Evolutionary conservation across 2,888 invertebrate genomes (phyloP).

Genomic region (Pharmacophagus antenor): DNA sequence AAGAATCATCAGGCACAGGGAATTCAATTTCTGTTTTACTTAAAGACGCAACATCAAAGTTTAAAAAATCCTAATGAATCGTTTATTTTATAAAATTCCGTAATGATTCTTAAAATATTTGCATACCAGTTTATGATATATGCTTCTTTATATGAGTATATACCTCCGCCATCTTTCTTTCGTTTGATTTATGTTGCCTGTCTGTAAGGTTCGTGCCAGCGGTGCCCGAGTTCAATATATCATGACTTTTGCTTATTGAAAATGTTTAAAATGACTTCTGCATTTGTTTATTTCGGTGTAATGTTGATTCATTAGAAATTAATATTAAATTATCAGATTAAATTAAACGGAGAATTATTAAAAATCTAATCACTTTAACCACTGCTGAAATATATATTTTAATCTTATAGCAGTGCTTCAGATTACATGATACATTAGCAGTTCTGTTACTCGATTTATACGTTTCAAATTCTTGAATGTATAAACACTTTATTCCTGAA

Average conservation of each 20-base stretch:
- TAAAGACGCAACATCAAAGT: too few relatives aligned
- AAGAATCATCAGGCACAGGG: too few relatives aligned
- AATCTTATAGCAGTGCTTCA: too few relatives aligned
- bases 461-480: neutral
- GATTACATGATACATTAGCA: too few relatives aligned
- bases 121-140: neutral
- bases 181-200: conserved; percentile 8
- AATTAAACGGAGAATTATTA: neutral
- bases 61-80: neutral
- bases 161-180: conserved; percentile 1
- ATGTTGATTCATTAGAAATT: neutral
- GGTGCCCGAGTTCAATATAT: conserved; percentile 10
- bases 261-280: conserved; percentile 13
- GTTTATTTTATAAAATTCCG: neutral
- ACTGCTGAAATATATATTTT: too few relatives aligned
- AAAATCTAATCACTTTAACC: neutral
- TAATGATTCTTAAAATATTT: neutral
- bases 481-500: too few relatives aligned
- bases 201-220: conserved; percentile 9
- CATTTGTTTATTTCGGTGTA: neutral
- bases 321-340: neutral
- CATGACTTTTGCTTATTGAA: conserved; percentile 9
- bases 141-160: conserved; percentile 7
- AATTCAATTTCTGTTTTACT: too few relatives aligned
- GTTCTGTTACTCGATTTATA: too few relatives aligned